Evolutionary conservation across 1,140 invertebrate species (phyloP).

Genomic region (Grapholita molesta): DNA sequence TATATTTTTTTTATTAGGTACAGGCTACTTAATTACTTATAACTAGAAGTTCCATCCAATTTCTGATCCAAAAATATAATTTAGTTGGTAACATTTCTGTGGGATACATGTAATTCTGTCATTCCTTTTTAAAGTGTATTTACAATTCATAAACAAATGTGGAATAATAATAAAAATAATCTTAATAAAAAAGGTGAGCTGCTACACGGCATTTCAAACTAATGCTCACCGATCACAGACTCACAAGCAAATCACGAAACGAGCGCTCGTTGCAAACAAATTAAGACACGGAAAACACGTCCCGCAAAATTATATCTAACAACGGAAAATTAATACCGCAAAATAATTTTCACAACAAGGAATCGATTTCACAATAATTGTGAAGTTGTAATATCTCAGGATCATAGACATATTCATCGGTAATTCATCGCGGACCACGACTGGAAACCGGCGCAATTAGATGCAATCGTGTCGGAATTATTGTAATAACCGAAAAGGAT

Average conservation of each 20-base stretch:
- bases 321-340: constrained; percentile 51
- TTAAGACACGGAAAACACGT: constrained; percentile 53
- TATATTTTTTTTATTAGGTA: too few species aligned
- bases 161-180: too few species aligned
- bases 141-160: too few species aligned
- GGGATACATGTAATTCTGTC: too few species aligned
- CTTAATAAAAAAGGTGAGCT: background rate
- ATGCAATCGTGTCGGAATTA: constrained; percentile 71
- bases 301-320: constrained; percentile 55
- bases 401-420: constrained; percentile 40
- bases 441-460: constrained; percentile 69
- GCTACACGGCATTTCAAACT: background rate
- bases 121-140: too few species aligned
- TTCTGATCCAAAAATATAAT: too few species aligned
- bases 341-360: constrained; percentile 62
- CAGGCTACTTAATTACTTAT: too few species aligned
- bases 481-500: constrained; percentile 77
- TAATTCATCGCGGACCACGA: constrained; percentile 48
- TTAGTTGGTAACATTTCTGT: too few species aligned
- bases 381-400: constrained; percentile 47
- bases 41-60: too few species aligned
- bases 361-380: constrained; percentile 56
- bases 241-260: constrained; percentile 1
- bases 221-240: background rate
- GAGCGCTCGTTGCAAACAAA: constrained; percentile 34